Base-by-base conservation (phyloP, 2,888 invertebrate species). In the Dexiosoma caninum region DNA sequence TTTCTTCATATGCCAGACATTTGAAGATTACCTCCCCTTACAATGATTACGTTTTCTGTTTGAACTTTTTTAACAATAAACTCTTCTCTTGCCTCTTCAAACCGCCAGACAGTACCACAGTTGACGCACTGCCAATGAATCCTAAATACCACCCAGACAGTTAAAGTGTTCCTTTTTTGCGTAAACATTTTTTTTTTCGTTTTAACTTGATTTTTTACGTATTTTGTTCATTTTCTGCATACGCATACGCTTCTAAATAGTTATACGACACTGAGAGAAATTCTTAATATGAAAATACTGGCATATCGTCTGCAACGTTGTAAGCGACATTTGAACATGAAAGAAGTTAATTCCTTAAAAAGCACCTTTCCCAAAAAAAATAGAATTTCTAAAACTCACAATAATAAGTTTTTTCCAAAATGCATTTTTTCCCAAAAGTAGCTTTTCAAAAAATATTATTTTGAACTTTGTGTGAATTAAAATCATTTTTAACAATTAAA, bases 1-100 rank as follows among this genome's bases (percentile, higher is more conserved):
- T 42, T 37, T 72, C 40, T 76, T 77, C 53, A 69, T 77, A 77
- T 64, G 81, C 67, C 81, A 77, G 81, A 81, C 81, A 69, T 81
- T 81, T 53, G n/a, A 77, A 77, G 70, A 62, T 57, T 70, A 70
- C 70, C 77, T 77, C 70, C 70, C 70, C 77, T 70, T 70, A 62
- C 70, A 55, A 62, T 62, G 35, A 67, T 44, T 60, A n/a, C 35
- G 27, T 14, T 49, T 51, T 59, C 40, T 51, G 21, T 42, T 60
- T 67, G 16, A 59, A 60, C 16, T 16, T 57, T 67, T 67, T 72
- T 49, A 57, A 55, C 60, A 76, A 62, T 69, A 69, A 44, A 51
- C 30, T 49, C 19, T 59, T 37, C 70, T 49, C 62, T 55, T 64
- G 62, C 49, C 46, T 70, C 42, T 55, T 19, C 55, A 37, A 42